Base-by-base conservation (phyloP, 2,797 vertebrate species). In the Xiphophorus birchmanni region DNA sequence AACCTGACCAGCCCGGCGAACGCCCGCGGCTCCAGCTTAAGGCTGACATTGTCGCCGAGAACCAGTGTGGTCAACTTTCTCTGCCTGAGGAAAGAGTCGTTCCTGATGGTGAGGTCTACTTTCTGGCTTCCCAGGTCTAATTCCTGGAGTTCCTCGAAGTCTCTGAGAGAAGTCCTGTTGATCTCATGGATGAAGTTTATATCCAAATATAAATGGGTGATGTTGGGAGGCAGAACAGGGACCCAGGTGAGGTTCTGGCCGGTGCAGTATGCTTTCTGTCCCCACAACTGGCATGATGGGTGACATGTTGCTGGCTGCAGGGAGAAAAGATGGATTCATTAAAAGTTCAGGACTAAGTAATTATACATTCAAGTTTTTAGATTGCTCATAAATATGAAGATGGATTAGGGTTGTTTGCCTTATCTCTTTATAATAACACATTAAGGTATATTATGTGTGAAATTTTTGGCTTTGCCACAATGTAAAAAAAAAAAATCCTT, bases 1-100 rank as follows among this genome's bases (percentile, higher is more conserved):
- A 99, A 87, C 5, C 60, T 88, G 15, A n/a, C 12, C 78, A 99
- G 90, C 29, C 96, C 96, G 17, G 91, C 87, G 73, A 98, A 98
- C 26, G 96, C 94, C 26, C 95, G 94, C 0, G 87, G 92, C 79
- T 97, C 96, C 86, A 97, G 80, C 0, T 85, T 84, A 21, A 96
- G 92, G 5, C 89, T 52, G 0, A 0, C 1, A 54, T 93, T 97
- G 2, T 0, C 0, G 1, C 94, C 95, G 9, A 98, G 90, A 71
- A 97, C 92, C 80, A 99, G 90, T 35, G 71, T 0, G 5, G 0
- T 76, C 80, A 98, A 89, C 2, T 93, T 96, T 50, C 92, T 95
- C 87, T 97, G 89, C 58, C 95, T 91, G 79, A 88, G 92, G 91
- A 98, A 99, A 2, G 97, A 92, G n/a, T 95, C 92, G 86, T 90